Conservation (phyloP, 2,797 vertebrate species). For the Astyanax mexicanus region DNA sequence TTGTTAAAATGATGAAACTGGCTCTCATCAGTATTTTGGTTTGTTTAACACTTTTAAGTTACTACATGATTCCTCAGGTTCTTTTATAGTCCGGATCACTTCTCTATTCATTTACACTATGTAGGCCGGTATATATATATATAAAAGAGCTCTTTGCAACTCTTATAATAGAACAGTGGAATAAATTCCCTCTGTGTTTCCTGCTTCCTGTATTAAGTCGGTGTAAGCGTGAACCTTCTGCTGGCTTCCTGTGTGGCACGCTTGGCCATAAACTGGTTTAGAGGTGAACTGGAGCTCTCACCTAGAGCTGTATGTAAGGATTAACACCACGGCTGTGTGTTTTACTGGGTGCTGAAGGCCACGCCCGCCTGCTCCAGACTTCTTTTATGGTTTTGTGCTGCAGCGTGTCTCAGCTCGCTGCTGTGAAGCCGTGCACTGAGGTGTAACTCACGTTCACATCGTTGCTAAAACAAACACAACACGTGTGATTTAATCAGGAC, state of each 20-base stretch:
- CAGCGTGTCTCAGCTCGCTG: slow-evolving; percentile 47
- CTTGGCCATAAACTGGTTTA: not conserved
- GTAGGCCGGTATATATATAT: too few species aligned
- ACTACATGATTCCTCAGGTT: too few species aligned
- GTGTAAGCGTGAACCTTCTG: not conserved
- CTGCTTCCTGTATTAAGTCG: too few species aligned
- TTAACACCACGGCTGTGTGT: slow-evolving; percentile 12
- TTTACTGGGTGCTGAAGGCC: not conserved
- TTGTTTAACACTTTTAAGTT: too few species aligned
- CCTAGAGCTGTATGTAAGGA: not conserved
- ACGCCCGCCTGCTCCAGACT: not conserved
- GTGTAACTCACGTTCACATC: slow-evolving; percentile 6
- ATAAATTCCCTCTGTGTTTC: too few species aligned
- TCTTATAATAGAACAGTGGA: too few species aligned
- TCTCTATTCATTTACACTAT: too few species aligned
- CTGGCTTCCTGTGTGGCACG: not conserved
- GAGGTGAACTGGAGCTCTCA: not conserved
- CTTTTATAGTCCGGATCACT: too few species aligned
- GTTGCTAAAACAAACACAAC: slow-evolving; percentile 13
- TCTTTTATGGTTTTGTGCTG: slow-evolving; percentile 10
- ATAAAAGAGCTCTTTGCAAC: too few species aligned
- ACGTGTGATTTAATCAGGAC: not conserved
- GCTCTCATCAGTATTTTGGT: too few species aligned
- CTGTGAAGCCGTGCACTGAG: not conserved
- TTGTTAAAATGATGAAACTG: too few species aligned